Evolutionary conservation across 2,113 vertebrate genomes (phyloP).

Genomic region (Nanorana parkeri): DNA sequence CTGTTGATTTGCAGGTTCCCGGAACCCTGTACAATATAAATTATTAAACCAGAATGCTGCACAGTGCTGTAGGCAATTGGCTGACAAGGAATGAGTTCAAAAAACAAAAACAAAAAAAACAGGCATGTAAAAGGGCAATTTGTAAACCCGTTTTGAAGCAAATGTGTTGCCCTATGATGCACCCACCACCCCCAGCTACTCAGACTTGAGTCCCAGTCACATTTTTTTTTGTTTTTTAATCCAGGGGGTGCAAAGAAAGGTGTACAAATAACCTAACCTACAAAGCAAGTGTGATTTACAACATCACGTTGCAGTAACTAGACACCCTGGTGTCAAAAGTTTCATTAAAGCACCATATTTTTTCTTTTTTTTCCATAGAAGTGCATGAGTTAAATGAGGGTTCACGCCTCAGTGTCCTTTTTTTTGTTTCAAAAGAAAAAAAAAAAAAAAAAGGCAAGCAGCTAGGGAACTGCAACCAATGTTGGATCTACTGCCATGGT

Average conservation of each 20-base stretch:
- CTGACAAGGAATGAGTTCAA: no score
- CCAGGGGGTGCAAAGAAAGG: conserved; percentile 2
- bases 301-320: background rate
- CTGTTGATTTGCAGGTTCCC: conserved; percentile 15
- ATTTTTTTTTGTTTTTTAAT: background rate
- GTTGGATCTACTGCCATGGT: no score
- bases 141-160: conserved; percentile 43
- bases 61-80: conserved; percentile 18
- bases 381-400: conserved; percentile 22
- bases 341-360: conserved; percentile 50
- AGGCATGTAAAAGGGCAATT: background rate
- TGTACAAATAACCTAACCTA: conserved; percentile 16
- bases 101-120: background rate
- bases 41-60: conserved; percentile 38
- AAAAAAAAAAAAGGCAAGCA: conserved; percentile 15
- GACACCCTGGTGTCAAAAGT: conserved; percentile 29
- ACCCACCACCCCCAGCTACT: conserved; percentile 9
- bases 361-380: background rate
- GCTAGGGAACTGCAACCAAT: no score
- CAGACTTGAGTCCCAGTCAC: conserved; percentile 16
- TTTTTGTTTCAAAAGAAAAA: background rate
- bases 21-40: conserved; percentile 53
- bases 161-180: conserved; percentile 1
- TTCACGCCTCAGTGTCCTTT: background rate
- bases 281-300: background rate